Evolutionary conservation across 2,113 vertebrate species (phyloP), one percentile per base, ranked within the genome.

Genomic region (zebrafish (Danio rerio)): DNA sequence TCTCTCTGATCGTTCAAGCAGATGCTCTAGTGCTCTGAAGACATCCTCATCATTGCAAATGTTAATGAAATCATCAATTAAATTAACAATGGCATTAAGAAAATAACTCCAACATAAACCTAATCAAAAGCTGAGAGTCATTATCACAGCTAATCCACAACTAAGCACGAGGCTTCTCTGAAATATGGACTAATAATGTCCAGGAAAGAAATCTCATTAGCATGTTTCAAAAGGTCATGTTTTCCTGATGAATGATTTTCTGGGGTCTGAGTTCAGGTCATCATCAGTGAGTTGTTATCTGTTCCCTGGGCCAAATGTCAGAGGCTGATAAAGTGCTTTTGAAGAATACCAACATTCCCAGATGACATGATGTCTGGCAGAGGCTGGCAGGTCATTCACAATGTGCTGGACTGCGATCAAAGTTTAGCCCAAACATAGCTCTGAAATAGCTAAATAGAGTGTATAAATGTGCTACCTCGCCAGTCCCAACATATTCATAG

Each of bases 241-340:
- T 15, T 16, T 78, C 49, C 47, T 16, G 45, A 50, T 61, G 11
- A 72, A 58, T 47, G 20, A 61, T 72, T 62, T 52, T 15, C 18
- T 50, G 43, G 49, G 42, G 9, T 62, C 45, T 63, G 11, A 31
- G 56, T 62, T 71, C 20, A 71, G 49, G 49, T 77, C 58, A 62
- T 77, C 58, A 62, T 77, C 43, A 31, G 43, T 62, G 18, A 47
- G 55, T 47, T 63, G 58, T 63, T 50, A 77, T 62, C 5, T 62
- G n/a, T 31, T 77, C 12, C 12, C 58, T 40, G 45, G 18, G 58
- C 18, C 45, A 49, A 77, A 50, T 75, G 73, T 59, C 53, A 61
- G 55, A 21, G 58, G 45, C 15, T 77, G 43, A 77, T 63, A 49
- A 77, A 49, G 58, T 31, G 43, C 45, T 77, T 63, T n/a, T n/a